Evolutionary conservation across 2,797 vertebrate genomes (phyloP).

Genomic region (Sardinella longiceps): DNA sequence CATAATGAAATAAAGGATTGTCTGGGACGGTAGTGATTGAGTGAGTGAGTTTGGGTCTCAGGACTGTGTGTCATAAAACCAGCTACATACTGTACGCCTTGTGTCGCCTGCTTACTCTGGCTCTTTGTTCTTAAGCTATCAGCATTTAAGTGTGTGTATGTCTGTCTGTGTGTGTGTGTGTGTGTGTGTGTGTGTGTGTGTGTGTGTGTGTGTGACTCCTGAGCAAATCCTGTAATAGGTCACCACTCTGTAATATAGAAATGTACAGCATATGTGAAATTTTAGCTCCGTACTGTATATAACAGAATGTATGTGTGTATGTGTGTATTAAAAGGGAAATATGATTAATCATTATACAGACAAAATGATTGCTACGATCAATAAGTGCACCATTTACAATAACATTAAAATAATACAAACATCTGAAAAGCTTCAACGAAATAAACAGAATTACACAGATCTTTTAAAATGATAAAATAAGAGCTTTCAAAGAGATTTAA

Average conservation of each 20-base stretch:
- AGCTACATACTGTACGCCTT: not conserved
- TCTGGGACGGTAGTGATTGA: not conserved
- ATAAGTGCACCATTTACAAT: slow-evolving; percentile 70
- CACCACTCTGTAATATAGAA: not conserved
- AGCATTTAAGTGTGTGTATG: not conserved
- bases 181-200: slow-evolving; percentile 1
- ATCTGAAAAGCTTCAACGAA: slow-evolving; percentile 37
- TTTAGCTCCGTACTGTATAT: not conserved
- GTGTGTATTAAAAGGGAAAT: not conserved
- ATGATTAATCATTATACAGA: slow-evolving; percentile 30
- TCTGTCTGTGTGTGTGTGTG: not conserved
- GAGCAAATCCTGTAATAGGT: not conserved
- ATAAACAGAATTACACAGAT: slow-evolving; percentile 37
- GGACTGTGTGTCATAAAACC: not conserved
- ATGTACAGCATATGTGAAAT: not conserved
- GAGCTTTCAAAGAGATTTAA: slow-evolving; percentile 19
- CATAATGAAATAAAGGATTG: slow-evolving; percentile 2
- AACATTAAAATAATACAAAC: slow-evolving; percentile 32
- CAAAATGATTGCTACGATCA: slow-evolving; percentile 56
- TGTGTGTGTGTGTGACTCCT: not conserved
- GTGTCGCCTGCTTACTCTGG: not conserved
- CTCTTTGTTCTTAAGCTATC: not conserved
- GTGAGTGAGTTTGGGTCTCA: not conserved
- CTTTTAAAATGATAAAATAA: slow-evolving; percentile 19
- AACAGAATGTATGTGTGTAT: not conserved